These are phyloP conservation scores for Sitophilus oryzae DNA, from an alignment of 1,140 invertebrate genomes.

Conservation along the genomic window DNA sequence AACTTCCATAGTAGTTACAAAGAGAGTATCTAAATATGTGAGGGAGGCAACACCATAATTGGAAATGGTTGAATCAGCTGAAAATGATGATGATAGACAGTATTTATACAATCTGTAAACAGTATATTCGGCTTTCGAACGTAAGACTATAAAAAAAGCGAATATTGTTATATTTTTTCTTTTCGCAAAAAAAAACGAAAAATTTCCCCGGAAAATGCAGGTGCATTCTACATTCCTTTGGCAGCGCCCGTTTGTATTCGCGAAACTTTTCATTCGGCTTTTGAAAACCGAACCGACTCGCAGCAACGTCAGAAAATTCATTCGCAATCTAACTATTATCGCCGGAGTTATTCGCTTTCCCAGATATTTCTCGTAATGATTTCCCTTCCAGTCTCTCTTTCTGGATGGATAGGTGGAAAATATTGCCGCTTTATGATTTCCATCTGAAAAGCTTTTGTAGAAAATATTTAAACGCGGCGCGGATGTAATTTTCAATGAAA, in stretches of 20 bases:
- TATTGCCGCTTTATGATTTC: conserved; percentile 30
- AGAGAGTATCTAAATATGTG: too few relatives aligned
- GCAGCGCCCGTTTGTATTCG: not conserved
- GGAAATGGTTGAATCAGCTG: too few relatives aligned
- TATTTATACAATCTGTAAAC: too few relatives aligned
- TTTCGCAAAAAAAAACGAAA: not conserved
- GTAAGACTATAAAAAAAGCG: too few relatives aligned
- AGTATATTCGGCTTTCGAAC: too few relatives aligned
- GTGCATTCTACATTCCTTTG: not conserved
- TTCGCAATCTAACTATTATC: conserved; percentile 28
- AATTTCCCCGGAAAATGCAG: not conserved
- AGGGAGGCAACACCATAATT: too few relatives aligned
- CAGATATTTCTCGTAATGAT: conserved; percentile 29
- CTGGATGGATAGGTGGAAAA: conserved; percentile 29
- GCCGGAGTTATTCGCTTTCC: conserved; percentile 24
- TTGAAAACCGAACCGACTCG: conserved; percentile 9
- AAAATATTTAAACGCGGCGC: conserved; percentile 31
- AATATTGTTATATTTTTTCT: too few relatives aligned
- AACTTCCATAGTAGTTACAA: too few relatives aligned
- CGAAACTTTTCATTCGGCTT: not conserved
- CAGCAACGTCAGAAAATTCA: conserved; percentile 16
- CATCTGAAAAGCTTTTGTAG: conserved; percentile 32
- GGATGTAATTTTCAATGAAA: conserved; percentile 31
- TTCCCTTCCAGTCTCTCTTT: conserved; percentile 25
- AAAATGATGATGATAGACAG: too few relatives aligned